Evolutionary conservation across 2,888 invertebrate species (phyloP).

Genomic region (Phortica magna): DNA sequence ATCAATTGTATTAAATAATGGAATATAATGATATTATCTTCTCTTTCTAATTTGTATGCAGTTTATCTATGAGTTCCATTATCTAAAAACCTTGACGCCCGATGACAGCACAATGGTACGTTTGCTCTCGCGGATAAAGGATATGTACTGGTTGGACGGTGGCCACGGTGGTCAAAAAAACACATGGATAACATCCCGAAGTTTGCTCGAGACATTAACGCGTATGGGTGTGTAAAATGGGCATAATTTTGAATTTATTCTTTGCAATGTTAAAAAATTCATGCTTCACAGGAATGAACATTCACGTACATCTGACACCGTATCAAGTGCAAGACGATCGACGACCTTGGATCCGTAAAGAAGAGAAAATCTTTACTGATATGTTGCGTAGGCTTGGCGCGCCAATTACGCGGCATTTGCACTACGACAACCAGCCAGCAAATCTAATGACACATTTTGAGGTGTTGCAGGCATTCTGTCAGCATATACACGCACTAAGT

Average conservation of each 20-base stretch:
- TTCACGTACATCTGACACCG: conserved; percentile 92
- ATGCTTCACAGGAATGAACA: conserved; percentile 81
- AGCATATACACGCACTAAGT: conserved; percentile 75
- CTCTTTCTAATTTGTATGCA: conserved; percentile 72
- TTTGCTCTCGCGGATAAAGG: conserved; percentile 83
- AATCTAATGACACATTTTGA: conserved; percentile 88
- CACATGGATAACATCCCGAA: conserved; percentile 90
- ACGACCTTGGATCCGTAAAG: conserved; percentile 90
- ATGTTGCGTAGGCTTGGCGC: conserved; percentile 84
- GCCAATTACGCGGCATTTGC: conserved; percentile 82
- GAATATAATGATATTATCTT: neutral
- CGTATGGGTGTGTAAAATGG: conserved; percentile 81
- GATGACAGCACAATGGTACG: conserved; percentile 82
- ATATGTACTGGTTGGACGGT: conserved; percentile 94
- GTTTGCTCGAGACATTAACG: conserved; percentile 85
- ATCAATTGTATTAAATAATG: neutral
- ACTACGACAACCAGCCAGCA: conserved; percentile 80
- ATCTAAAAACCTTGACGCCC: conserved; percentile 83
- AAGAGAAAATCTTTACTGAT: conserved; percentile 87
- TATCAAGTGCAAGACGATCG: conserved; percentile 90
- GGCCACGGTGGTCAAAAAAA: conserved; percentile 93
- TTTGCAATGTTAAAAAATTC: neutral
- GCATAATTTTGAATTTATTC: conserved; percentile 30
- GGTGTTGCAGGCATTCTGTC: conserved; percentile 83
- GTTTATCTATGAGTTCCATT: conserved; percentile 90